These are phyloP conservation scores for Heterocephalus glaber DNA, from an alignment of 2,113 vertebrate genomes.

Conservation along the genomic window DNA sequence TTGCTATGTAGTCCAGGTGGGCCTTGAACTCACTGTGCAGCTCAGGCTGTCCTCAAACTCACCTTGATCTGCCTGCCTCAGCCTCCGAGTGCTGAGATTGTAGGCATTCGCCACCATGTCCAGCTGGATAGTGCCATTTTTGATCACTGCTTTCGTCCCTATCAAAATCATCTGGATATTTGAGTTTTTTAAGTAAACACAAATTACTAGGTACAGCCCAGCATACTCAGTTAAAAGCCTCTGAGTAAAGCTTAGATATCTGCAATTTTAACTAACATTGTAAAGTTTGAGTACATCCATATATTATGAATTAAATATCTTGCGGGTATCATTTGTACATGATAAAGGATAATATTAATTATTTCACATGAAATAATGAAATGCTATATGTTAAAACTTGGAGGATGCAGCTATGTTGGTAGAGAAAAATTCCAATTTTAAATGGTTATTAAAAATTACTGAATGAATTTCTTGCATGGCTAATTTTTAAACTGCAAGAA, in stretches of 20 bases:
- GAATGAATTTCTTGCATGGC: neutral
- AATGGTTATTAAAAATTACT: neutral
- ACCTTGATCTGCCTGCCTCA: neutral
- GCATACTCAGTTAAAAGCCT: neutral
- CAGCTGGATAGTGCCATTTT: neutral
- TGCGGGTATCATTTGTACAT: neutral
- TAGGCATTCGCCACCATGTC: neutral
- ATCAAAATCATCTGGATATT: neutral
- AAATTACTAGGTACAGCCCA: neutral
- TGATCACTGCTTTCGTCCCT: neutral
- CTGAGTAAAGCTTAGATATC: neutral
- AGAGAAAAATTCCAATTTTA: neutral
- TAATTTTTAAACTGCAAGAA: neutral
- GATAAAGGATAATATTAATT: neutral
- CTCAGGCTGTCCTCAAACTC: neutral
- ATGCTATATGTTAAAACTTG: neutral
- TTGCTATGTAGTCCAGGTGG: neutral
- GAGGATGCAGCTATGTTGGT: neutral
- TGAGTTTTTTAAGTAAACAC: neutral
- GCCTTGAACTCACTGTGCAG: neutral
- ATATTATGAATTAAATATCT: conserved; percentile 4
- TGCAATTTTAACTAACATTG: conserved; percentile 33
- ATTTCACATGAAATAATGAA: conserved; percentile 7
- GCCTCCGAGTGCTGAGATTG: neutral
- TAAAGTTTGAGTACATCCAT: neutral